Evolutionary conservation across 2,888 invertebrate species (phyloP), one percentile per base, ranked within the genome.

Genomic region (Neoitamus cyanurus): DNA sequence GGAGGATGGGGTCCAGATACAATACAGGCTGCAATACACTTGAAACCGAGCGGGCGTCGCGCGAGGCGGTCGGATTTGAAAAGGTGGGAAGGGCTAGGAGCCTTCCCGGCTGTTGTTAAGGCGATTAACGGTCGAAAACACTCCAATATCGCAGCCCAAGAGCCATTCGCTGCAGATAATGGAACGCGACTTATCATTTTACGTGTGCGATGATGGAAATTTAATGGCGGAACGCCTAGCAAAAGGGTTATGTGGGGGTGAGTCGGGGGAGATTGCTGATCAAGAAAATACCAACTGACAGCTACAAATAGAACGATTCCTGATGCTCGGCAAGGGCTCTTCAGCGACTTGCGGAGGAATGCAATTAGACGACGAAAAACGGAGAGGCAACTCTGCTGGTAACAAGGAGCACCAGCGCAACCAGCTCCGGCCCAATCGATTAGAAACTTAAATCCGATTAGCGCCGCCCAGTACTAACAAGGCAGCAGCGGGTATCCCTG

Each of bases 131-230:
- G 58, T 48, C 80, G 80, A 80, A 58, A 58, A 48, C 28, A 58
- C 42, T 83, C 83, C 36, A 83, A 11, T 69, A 83, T 37, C 83
- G 15, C 20, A 70, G 69, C 70, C 83, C 70, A 83, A 70, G 83
- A 83, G 37, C 83, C 83, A 83, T 83, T 83, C 37, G 36, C 37
- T 15, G 28, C 28, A 83, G 69, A 83, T 83, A 83, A 83, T 83
- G 83, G 70, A 69, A 83, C 37, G 70, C 70, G 83, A 83, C 83
- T 83, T 83, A 83, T 83, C 70, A 83, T 83, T 83, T 83, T 42
- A 42, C 69, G 37, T 70, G 83, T 83, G 37, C 83, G 69, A 42
- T 69, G 83, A 83, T 83, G 69, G 69, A 83, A 83, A 69, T 83
- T 83, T 70, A 70, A 69, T 83, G 83, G 37, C 13, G 69, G 11